Evolutionary conservation across 1,140 invertebrate genomes (phyloP), one percentile per base, ranked within the genome.

Genomic region (Drosophila neocordata): DNA sequence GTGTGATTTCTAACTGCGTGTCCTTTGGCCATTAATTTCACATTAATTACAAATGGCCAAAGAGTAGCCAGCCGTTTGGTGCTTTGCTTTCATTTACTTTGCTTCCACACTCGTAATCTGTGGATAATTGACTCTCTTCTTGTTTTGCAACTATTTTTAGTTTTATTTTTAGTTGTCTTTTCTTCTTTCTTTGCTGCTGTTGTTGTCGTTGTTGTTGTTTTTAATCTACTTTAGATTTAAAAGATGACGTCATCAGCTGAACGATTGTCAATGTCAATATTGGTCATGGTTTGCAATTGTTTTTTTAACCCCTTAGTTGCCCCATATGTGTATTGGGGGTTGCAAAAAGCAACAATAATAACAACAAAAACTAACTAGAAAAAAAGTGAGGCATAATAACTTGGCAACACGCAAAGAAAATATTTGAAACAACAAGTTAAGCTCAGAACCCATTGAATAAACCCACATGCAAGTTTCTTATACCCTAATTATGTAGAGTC

Each of bases 241-340:
- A 31, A 24, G 53, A 24, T 75, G 73, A 71, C 73, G 73, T 75
- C 73, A 75, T 67, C 34, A 48, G 22, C 15, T 18, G 37, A 34
- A 13, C 41, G 73, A 75, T 71, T 75, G 69, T 72, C 73, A 75
- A 72, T 71, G 73, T 75, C 73, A 75, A 63, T 72, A 63, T n/a
- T 56, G 38, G 22, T 24, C 52, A 55, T 27, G 20, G 27, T 15
- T 27, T 41, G 34, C 24, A 51, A 59, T 66, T 58, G 68, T 65
- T 75, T 31, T 48, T 48, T 48, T 48, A 66, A 75, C 57, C 72
- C 69, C 58, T 66, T 75, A 69, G 60, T 20, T 11, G 9, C 37
- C 41, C n/a, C 18, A 20, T n/a, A 48, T 20, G 18, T 48, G 15
- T 15, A 11, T 9, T 7, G 41, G 18, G 15, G 41, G 41, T 48